Percentiles rank a stretch among this genome's conserved stretches.
phyloP scores from a whole-genome alignment of 2,113 vertebrate species.

The Phalacrocorax brasilianus region DNA sequence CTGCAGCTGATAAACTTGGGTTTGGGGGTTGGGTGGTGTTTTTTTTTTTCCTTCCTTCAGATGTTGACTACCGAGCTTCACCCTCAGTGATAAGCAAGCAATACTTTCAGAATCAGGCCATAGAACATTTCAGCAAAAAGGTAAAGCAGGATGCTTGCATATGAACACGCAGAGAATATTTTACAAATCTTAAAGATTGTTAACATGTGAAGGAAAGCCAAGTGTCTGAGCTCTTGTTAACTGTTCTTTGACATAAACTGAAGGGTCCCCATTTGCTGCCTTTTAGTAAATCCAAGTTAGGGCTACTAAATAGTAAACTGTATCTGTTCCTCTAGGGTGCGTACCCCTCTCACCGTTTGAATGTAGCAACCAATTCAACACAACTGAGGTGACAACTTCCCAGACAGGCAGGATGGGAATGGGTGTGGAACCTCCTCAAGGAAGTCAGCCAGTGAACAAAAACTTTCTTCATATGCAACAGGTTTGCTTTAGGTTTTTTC shows the following conservation, averaged over 20 bases:
- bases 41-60: not conserved
- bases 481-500: not conserved
- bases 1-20: not conserved
- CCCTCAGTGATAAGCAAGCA: not conserved
- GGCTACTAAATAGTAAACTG: not conserved
- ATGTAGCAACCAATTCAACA: not conserved
- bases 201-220: not conserved
- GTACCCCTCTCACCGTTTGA: not conserved
- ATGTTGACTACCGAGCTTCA: not conserved
- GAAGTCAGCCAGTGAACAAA: constrained; percentile 15
- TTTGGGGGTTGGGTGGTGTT: not conserved
- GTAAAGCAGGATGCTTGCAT: not conserved
- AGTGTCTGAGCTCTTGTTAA: not conserved
- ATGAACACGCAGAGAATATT: fast-evolving
- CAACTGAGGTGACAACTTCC: not conserved
- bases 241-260: not conserved
- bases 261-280: not conserved
- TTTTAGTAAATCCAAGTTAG: not conserved
- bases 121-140: not conserved
- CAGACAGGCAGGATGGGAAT: not conserved
- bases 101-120: not conserved
- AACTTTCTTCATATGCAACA: constrained; percentile 3
- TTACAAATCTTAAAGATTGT: not conserved
- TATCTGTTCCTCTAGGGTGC: not conserved
- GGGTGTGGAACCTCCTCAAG: not conserved